Evolutionary conservation across 2,888 invertebrate species (phyloP).

Genomic region (Octonoba sinensis): DNA sequence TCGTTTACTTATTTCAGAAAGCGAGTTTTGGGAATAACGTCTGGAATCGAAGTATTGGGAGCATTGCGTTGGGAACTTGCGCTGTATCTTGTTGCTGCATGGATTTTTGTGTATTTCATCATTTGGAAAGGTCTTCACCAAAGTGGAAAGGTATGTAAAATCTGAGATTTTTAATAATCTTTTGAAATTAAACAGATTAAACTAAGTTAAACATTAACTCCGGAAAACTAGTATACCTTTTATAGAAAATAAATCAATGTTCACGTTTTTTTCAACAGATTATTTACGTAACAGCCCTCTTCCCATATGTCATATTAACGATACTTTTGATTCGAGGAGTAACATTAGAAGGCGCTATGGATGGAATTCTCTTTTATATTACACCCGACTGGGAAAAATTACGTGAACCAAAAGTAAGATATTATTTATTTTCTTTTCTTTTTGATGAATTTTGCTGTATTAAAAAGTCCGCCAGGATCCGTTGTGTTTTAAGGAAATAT

Average conservation of each 20-base stretch:
- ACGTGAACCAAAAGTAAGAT: conserved; percentile 73
- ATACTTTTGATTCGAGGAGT: conserved; percentile 89
- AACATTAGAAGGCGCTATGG: conserved; percentile 88
- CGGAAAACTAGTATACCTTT: not conserved
- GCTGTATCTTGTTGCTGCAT: conserved; percentile 89
- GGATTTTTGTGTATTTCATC: conserved; percentile 95
- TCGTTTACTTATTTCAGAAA: conserved; percentile 76
- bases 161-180: too few relatives aligned
- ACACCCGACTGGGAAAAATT: conserved; percentile 87
- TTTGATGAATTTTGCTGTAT: not conserved
- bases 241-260: not conserved
- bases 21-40: conserved; percentile 86
- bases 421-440: not conserved
- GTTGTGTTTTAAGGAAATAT: too few relatives aligned
- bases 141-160: conserved; percentile 74
- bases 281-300: conserved; percentile 88
- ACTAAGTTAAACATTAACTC: not conserved
- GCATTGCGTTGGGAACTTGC: conserved; percentile 89
- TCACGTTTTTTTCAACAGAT: conserved; percentile 45
- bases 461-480: too few relatives aligned
- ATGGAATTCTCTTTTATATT: conserved; percentile 88
- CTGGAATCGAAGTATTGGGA: conserved; percentile 86
- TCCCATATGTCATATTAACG: conserved; percentile 89
- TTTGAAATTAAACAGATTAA: not conserved
- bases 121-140: conserved; percentile 96